phyloP scores from a whole-genome alignment of 2,113 vertebrate genomes.

The Chrysochloris asiatica region DNA sequence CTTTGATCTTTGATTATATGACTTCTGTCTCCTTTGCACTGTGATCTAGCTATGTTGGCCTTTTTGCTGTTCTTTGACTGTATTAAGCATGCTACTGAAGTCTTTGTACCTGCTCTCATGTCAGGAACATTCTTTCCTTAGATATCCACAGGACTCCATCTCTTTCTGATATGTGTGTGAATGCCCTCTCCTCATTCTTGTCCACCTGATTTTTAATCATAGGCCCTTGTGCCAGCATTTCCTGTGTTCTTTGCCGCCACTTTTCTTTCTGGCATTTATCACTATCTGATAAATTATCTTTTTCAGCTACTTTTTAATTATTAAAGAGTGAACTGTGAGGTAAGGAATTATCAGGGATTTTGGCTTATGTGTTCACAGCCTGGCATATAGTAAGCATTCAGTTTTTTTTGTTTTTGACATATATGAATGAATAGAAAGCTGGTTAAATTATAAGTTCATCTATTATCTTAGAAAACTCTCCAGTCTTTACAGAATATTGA shows the following conservation, averaged over 20 bases:
- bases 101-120: neutral
- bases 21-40: neutral
- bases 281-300: neutral
- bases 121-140: neutral
- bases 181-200: neutral
- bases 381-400: neutral
- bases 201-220: neutral
- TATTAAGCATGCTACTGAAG: neutral
- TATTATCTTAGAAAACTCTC: too few relatives aligned
- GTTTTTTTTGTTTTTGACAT: constrained; percentile 10
- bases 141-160: neutral
- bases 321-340: too few relatives aligned
- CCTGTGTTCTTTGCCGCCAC: neutral
- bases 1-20: neutral
- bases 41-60: neutral
- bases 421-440: neutral
- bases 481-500: too few relatives aligned
- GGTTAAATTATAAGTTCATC: too few relatives aligned
- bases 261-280: neutral
- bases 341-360: constrained; percentile 23
- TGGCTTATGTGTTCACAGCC: neutral
- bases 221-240: neutral
- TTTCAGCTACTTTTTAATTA: neutral
- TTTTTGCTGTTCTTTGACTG: neutral
- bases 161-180: neutral